Evolutionary conservation across 2,888 invertebrate species (phyloP), one percentile per base, ranked within the genome.

Genomic region (Dromius quadrimaculatus): DNA sequence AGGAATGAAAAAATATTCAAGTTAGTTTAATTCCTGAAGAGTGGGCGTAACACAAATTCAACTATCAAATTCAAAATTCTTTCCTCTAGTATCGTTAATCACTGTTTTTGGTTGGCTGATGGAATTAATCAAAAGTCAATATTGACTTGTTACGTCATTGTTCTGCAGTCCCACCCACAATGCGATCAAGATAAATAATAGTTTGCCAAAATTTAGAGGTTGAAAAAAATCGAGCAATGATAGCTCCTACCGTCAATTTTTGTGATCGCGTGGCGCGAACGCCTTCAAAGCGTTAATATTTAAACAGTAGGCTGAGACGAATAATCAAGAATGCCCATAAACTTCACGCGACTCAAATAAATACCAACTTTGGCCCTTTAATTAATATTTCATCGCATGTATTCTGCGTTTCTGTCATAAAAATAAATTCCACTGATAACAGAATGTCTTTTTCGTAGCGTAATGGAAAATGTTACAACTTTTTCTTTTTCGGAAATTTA

Each of bases 361-460:
- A 65, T 50, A 50, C 50, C 15, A 19, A 36, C 11, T 28, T 32
- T 11, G 47, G 22, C 19, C 38, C 64, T 54, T n/a, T 65, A 65
- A 65, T 65, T 65, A 65, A 65, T 65, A 65, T 65, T 65, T 65
- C 65, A 65, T 54, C 38, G 54, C 20, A 38, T 34, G 54, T 50
- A 45, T 45, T 63, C 45, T 43, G 63, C 43, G 45, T 64, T 64
- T 47, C 13, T 45, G 64, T 47, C 45, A 45, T 47, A 34, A 64
- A 34, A 45, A 45, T 45, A 32, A 45, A 19, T 23, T 34, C 34
- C 47, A 17, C 32, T 34, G 64, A 47, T 64, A 64, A 64, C 45
- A 13, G 32, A 64, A 64, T 64, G 64, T 64, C 64, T 64, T 34
- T 45, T 28, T 59, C 59, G 47, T 47, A n/a, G 8, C 47, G 15